Base-by-base conservation (phyloP, 2,797 vertebrate species). In the Xenops minutus region DNA sequence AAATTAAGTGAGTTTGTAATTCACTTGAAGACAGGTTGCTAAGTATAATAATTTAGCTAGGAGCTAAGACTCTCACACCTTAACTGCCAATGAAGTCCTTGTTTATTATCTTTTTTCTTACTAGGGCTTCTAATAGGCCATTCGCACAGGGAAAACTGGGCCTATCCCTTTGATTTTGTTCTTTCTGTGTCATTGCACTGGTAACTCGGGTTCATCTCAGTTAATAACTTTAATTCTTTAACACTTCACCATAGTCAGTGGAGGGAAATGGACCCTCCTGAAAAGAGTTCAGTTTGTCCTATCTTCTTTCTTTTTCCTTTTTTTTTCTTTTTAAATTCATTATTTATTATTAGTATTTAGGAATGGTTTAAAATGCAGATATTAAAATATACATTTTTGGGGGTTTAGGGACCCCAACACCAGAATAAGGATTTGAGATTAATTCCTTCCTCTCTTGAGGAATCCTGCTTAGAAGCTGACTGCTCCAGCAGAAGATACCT, bases 1-100 rank as follows among this genome's bases (percentile, higher is more conserved):
- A 78, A 77, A 56, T 71, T 14, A 51, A 85, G 22, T 23, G 48
- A 73, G 29, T 62, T 73, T 89, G 37, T 87, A 68, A 75, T 74
- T 93, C 49, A 54, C 32, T 83, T 43, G 37, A 37, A 87, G 56
- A 32, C 14, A 23, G 13, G 7, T 89, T 91, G 27, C 36, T 27
- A 51, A 59, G 34, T 64, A 2, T 62, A 48, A 37, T 32, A 67
- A 24, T 85, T 91, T 73, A 74, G 17, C 12, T 61, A 43, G 27
- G 55, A 67, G 51, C 27, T 46, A 59, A 71, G 54, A 18, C 11
- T 89, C 5, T 66, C 22, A 24, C 63, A 76, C 49, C 34, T 88
- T 52, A 59, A 54, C n/a, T 89, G 29, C 46, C 21, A 46, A 20
- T 54, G 22, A 72, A 79, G 19, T 24, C 13, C 26, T 37, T 63